Evolutionary conservation across 2,113 vertebrate genomes (phyloP), one percentile per base, ranked within the genome.

Genomic region (Psilopsiagon aymara): DNA sequence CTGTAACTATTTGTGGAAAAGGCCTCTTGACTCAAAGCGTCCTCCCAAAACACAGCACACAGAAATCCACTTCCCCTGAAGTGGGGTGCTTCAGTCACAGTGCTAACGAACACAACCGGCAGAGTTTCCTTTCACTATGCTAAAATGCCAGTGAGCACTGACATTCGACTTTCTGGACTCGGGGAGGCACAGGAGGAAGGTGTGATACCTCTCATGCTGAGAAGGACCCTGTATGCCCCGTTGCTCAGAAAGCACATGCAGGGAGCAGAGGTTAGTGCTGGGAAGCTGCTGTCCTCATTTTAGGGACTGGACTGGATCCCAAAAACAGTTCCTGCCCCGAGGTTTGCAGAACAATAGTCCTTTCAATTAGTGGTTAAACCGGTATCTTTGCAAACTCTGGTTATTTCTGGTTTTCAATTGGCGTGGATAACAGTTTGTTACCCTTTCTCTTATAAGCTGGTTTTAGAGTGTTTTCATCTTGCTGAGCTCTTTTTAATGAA

Each of bases 201-300:
- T 63, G 55, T 63, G 46, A 23, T 25, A 63, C 53, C 24, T 73
- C 12, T 43, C 3, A 2, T 66, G n/a, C 29, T 1, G 4, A 47
- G 41, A 79, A 67, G 62, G 46, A 85, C 16, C 7, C 37, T 0
- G 1, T 24, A 20, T 4, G 2, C 17, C 33, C 23, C 8, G 33
- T 66, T 25, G 31, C 10, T 57, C 0, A 2, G 33, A 29, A 28
- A 18, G 6, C 5, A 3, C 17, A 7, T 12, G 31, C 3, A 0
- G 0, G n/a, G n/a, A 44, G 31, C 2, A 1, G 46, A 51, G 29
- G 9, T 49, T 33, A 1, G 15, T 43, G 44, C 71, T 67, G 67
- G 37, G 17, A 74, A 53, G 49, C 46, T 51, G 39, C 29, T 27
- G 44, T 59, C 37, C 49, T 10, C 12, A 25, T 33, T 4, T 3